Percentiles rank a stretch among this genome's conserved stretches.
Evolutionary conservation across 1,140 invertebrate genomes (phyloP).

Genomic region (Pseudomyrmex pallidus): DNA sequence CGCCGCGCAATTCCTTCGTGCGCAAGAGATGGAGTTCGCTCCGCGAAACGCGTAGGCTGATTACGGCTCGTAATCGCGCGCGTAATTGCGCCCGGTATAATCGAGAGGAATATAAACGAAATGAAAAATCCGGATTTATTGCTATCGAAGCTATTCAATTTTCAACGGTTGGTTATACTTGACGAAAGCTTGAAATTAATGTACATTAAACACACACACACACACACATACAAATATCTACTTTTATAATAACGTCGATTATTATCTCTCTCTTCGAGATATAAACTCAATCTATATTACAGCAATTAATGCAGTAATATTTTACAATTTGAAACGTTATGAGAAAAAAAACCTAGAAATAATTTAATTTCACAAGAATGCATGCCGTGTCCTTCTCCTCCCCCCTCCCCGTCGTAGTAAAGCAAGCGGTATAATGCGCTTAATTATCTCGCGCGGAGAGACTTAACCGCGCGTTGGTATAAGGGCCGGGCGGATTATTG

Average conservation of each 20-base stretch:
- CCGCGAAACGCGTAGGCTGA: slow-evolving; percentile 44
- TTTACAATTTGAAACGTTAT: no score
- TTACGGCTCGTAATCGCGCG: slow-evolving; percentile 48
- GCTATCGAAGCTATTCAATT: neutral
- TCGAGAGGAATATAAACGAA: slow-evolving; percentile 18
- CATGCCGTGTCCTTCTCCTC: no score
- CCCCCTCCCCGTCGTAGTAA: no score
- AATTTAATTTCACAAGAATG: no score
- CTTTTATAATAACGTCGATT: no score
- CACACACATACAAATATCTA: no score
- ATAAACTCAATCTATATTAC: no score
- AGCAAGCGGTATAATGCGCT: neutral
- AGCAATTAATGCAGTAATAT: no score
- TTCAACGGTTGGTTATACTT: neutral
- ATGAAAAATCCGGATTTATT: slow-evolving; percentile 39
- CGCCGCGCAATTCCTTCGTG: slow-evolving; percentile 24
- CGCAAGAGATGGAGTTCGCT: slow-evolving; percentile 32
- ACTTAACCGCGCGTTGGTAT: neutral
- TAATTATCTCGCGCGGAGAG: neutral
- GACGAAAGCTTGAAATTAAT: neutral
- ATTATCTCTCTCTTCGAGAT: no score
- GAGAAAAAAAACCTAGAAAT: no score
- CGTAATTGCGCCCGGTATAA: slow-evolving; percentile 52
- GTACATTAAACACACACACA: neutral
- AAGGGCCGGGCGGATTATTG: slow-evolving; percentile 61